These are phyloP conservation scores for Cloeon dipterum DNA, from an alignment of 2,888 invertebrate species.

Conservation along the genomic window DNA sequence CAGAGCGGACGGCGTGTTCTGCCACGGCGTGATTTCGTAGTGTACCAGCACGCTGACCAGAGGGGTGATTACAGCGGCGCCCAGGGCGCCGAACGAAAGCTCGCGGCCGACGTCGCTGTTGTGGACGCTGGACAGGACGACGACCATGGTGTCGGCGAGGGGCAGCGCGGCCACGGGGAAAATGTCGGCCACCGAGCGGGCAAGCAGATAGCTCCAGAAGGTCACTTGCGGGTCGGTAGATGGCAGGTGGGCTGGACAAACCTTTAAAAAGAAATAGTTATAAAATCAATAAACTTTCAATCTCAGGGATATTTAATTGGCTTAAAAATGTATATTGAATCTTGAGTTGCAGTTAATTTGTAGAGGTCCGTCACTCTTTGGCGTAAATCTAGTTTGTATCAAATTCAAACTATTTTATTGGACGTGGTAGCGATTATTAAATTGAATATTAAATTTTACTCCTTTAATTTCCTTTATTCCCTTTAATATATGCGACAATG, in stretches of 20 bases:
- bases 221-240: slow-evolving; percentile 40
- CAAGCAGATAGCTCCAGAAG: slow-evolving; percentile 43
- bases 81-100: slow-evolving; percentile 49
- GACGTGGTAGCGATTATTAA: no score
- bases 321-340: no score
- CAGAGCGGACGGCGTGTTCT: background rate
- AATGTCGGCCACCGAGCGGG: slow-evolving; percentile 47
- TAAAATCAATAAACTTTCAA: no score
- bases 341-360: no score
- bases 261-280: no score
- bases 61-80: slow-evolving; percentile 12
- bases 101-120: slow-evolving; percentile 49
- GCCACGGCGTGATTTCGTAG: slow-evolving; percentile 7
- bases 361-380: no score
- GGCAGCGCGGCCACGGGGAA: slow-evolving; percentile 50
- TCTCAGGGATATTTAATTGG: no score
- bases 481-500: no score
- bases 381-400: no score
- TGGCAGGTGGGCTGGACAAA: background rate
- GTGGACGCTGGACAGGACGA: slow-evolving; percentile 22
- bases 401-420: no score
- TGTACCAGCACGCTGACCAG: background rate
- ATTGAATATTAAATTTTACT: no score
- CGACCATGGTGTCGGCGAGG: slow-evolving; percentile 52
- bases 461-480: no score